Conservation (phyloP, 53 echinoderm and acorn worm species). For the Holothuria leucospilota region DNA sequence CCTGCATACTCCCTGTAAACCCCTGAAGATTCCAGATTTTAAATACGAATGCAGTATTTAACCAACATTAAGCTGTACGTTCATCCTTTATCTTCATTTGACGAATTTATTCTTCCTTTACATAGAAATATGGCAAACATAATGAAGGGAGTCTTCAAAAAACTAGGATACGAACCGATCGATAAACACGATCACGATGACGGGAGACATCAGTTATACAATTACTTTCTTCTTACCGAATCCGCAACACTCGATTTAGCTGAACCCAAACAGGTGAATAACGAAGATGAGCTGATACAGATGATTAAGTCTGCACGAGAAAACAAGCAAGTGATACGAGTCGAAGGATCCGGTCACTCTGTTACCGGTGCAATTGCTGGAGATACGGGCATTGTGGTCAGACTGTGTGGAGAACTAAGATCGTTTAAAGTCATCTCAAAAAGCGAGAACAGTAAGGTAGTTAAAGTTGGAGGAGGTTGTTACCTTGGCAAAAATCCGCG, state of each 20-base stretch:
- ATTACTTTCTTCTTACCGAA: background rate
- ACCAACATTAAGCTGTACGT: no score
- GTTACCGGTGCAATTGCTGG: conserved; percentile 2
- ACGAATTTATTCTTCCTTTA: no score
- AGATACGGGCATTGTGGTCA: background rate
- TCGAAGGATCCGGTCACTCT: conserved; percentile 17
- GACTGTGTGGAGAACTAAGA: background rate
- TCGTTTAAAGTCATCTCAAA: conserved; percentile 6
- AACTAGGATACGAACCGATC: no score
- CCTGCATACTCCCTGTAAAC: no score
- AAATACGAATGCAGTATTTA: no score
- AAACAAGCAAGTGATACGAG: conserved; percentile 8
- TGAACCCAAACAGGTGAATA: conserved; percentile 6
- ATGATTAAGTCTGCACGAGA: conserved; percentile 28
- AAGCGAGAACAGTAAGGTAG: background rate
- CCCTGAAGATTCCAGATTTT: no score
- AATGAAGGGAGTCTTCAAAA: no score
- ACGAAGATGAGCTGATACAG: background rate
- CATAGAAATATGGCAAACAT: no score
- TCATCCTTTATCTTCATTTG: no score
- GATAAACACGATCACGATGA: background rate
- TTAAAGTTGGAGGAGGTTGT: conserved; percentile 37
- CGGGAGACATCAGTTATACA: background rate
- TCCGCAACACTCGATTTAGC: background rate
- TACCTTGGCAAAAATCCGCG: conserved; percentile 41